Conservation (phyloP, 2,113 vertebrate species). For the Dinomys branickii region DNA sequence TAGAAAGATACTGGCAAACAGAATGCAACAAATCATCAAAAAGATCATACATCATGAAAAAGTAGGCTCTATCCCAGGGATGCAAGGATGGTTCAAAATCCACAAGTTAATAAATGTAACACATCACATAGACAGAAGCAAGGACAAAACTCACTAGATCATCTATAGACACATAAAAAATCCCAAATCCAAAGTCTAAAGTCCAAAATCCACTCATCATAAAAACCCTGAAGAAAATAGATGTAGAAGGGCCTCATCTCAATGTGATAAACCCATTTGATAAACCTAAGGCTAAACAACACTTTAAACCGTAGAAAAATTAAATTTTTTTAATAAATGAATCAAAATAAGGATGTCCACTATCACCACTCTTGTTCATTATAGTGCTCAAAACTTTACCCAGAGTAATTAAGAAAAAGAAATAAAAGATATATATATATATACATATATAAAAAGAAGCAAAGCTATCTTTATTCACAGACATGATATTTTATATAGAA, state of each 20-base stretch:
- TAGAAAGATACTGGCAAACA: not conserved
- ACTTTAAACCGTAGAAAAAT: not conserved
- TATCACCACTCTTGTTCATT: not conserved
- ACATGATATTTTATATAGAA: too few species aligned
- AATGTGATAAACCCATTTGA: too few species aligned
- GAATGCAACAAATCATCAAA: not conserved
- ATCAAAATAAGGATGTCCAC: not conserved
- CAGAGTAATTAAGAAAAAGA: not conserved
- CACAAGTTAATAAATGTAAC: not conserved
- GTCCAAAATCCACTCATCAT: too few species aligned
- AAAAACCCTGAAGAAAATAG: too few species aligned
- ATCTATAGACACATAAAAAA: not conserved
- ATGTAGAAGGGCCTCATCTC: too few species aligned
- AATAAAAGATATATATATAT: too few species aligned
- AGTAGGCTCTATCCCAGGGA: not conserved
- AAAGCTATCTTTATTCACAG: too few species aligned
- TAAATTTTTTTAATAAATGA: not conserved
- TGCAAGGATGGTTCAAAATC: not conserved
- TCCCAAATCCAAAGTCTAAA: too few species aligned
- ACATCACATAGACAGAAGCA: not conserved
- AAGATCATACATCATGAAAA: not conserved
- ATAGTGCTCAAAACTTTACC: not conserved
- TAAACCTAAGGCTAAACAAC: not conserved
- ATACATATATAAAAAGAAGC: too few species aligned
- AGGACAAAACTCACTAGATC: not conserved